Evolutionary conservation across 2,888 invertebrate genomes (phyloP).

Genomic region (Leucania comma): DNA sequence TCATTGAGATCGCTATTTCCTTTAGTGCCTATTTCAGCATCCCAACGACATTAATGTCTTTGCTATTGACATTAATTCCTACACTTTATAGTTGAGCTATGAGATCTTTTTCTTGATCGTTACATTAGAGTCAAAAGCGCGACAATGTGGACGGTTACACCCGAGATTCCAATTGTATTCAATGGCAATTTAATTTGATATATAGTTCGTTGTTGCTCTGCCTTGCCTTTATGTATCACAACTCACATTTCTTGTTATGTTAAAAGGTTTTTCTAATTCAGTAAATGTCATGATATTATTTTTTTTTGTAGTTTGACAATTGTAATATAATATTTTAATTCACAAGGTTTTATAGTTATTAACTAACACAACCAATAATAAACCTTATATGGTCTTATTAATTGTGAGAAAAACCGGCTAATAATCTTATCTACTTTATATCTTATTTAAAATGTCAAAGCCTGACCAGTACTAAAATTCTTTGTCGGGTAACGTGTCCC

Average conservation of each 20-base stretch:
- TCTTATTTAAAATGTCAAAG: conserved; percentile 47
- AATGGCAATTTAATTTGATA: conserved; percentile 82
- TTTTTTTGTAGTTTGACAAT: neutral
- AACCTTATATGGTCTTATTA: conserved; percentile 9
- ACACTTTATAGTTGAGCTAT: conserved; percentile 43
- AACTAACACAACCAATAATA: neutral
- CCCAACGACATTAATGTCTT: conserved; percentile 40
- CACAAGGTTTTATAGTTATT: neutral
- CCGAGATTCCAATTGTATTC: conserved; percentile 78
- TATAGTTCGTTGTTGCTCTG: conserved; percentile 72
- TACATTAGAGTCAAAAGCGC: conserved; percentile 53
- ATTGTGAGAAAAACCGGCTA: conserved; percentile 20
- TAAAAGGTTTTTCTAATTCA: conserved; percentile 38
- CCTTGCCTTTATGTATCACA: conserved; percentile 43
- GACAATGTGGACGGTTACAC: conserved; percentile 62
- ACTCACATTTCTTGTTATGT: conserved; percentile 50
- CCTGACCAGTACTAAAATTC: conserved; percentile 28
- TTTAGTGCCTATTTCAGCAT: conserved; percentile 53
- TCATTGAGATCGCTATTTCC: conserved; percentile 61
- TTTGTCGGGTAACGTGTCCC: conserved; percentile 28
- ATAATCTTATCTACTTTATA: conserved; percentile 32
- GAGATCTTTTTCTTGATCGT: conserved; percentile 52
- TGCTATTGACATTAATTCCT: conserved; percentile 54
- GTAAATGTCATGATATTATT: conserved; percentile 4
- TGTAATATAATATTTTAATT: neutral